Conservation (phyloP, 2,888 invertebrate species). For the Allolobophora icterica region DNA sequence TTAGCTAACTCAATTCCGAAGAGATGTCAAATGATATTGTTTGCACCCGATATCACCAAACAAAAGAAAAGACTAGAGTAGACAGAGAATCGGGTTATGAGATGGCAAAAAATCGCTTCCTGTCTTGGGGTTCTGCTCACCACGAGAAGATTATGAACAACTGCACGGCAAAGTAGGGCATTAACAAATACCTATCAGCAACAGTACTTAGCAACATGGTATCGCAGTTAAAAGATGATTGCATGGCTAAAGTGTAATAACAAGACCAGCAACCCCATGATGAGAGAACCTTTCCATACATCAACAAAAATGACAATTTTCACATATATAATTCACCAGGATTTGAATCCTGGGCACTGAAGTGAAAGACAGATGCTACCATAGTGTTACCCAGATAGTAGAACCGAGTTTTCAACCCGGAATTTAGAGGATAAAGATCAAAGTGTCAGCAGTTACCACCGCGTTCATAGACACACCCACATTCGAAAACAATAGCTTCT, state of each 20-base stretch:
- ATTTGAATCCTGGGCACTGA: slow-evolving; percentile 8
- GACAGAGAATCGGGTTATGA: neutral
- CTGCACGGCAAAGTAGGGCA: neutral
- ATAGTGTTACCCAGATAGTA: neutral
- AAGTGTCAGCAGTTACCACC: neutral
- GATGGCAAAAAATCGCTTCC: neutral
- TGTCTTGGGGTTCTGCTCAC: neutral
- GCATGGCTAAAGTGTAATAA: neutral
- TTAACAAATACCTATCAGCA: neutral
- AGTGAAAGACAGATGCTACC: neutral
- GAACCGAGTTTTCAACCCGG: neutral
- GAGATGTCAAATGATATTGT: neutral
- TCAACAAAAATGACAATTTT: neutral
- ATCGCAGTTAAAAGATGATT: neutral
- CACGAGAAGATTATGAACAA: neutral
- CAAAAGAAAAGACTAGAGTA: slow-evolving; percentile 14
- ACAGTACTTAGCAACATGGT: neutral
- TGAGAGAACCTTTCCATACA: neutral
- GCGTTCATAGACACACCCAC: neutral
- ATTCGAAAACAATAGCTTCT: neutral
- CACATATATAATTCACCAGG: neutral
- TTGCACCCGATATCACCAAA: neutral
- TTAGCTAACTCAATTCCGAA: neutral
- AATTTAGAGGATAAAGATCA: neutral
- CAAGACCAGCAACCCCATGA: neutral